phyloP scores from a whole-genome alignment of 2,888 invertebrate species.

The Schrankia costaestrigalis region DNA sequence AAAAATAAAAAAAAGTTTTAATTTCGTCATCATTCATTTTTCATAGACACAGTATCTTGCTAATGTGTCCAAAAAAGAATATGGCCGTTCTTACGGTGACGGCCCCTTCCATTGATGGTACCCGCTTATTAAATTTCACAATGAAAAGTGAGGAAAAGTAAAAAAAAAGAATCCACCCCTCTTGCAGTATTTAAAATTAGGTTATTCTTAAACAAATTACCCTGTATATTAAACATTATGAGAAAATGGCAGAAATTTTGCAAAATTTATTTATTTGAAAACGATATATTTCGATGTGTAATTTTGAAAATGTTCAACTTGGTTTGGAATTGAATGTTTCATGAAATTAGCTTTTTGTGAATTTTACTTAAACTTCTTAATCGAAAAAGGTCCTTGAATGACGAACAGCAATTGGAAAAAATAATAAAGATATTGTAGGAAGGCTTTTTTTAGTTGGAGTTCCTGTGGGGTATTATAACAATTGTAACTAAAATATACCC shows the following conservation, averaged over 20 bases:
- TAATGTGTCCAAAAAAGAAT: slow-evolving; percentile 26
- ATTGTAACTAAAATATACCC: no score
- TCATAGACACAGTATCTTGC: slow-evolving; percentile 22
- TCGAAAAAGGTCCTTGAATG: no score
- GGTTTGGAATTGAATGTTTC: no score
- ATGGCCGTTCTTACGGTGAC: slow-evolving; percentile 24
- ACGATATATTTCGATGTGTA: no score
- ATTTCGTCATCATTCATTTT: slow-evolving; percentile 13
- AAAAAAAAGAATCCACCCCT: slow-evolving; percentile 21
- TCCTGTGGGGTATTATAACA: no score
- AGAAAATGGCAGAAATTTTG: no score
- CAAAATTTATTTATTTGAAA: no score
- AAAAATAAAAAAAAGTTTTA: slow-evolving; percentile 4
- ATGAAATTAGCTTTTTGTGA: no score
- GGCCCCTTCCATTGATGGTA: slow-evolving; percentile 30
- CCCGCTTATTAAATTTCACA: slow-evolving; percentile 41
- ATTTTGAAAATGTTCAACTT: no score
- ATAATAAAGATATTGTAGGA: not conserved
- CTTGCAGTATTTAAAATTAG: slow-evolving; percentile 20
- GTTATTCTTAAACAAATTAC: slow-evolving; percentile 2
- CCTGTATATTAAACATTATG: not conserved
- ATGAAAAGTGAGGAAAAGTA: slow-evolving; percentile 34
- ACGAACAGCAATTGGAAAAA: no score
- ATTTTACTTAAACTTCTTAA: no score
- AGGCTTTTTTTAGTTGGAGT: no score